These are phyloP conservation scores for Torymus texanus DNA, from an alignment of 2,888 invertebrate genomes.

Conservation along the genomic window DNA sequence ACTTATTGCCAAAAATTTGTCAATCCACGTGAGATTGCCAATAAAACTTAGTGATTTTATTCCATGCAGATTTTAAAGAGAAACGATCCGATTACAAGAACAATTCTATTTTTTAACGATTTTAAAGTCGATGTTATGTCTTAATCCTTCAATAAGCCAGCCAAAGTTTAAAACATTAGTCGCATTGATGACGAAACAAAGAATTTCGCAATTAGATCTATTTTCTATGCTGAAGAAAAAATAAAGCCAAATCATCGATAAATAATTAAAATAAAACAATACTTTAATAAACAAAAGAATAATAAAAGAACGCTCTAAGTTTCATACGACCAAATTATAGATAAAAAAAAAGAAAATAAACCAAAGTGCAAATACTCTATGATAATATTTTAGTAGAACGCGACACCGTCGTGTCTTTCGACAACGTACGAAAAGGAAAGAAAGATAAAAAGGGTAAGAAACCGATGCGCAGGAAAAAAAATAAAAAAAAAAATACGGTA, in stretches of 20 bases:
- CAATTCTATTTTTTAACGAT: conserved; percentile 50
- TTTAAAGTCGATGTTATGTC: conserved; percentile 49
- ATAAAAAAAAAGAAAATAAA: conserved; percentile 58
- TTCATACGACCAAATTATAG: conserved; percentile 61
- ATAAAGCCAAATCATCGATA: conserved; percentile 13
- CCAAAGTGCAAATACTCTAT: conserved; percentile 62
- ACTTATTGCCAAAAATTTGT: conserved; percentile 44
- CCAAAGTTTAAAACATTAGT: conserved; percentile 47
- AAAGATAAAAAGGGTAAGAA: neutral
- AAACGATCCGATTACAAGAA: conserved; percentile 45
- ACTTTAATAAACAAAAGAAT: conserved; percentile 35
- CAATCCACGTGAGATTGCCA: conserved; percentile 6
- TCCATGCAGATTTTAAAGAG: conserved; percentile 48
- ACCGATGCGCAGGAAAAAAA: neutral
- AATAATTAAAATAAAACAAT: conserved; percentile 13
- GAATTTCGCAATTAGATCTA: conserved; percentile 52
- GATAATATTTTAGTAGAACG: conserved; percentile 52
- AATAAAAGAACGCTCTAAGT: conserved; percentile 50
- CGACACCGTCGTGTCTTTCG: conserved; percentile 20
- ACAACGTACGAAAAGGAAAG: conserved; percentile 14
- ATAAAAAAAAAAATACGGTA: neutral
- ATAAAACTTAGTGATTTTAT: conserved; percentile 46
- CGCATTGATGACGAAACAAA: conserved; percentile 41
- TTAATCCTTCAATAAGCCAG: conserved; percentile 46
- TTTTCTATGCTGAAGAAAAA: conserved; percentile 55